Conservation (phyloP, 2,797 vertebrate genomes). For the Poeciliopsis paucimaculata region DNA sequence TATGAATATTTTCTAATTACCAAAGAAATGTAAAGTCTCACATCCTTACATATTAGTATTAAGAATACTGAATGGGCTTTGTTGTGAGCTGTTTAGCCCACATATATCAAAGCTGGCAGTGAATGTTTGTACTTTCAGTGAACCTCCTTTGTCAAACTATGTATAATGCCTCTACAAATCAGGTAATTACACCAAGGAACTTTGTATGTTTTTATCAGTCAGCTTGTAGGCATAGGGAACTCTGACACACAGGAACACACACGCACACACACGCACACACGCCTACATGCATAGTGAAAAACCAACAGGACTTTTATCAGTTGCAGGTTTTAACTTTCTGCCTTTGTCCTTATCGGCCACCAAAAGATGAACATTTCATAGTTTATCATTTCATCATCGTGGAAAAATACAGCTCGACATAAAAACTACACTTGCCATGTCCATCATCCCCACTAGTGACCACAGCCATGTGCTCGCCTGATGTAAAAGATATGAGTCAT, state of each 20-base stretch:
- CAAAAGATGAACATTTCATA: conserved; percentile 19
- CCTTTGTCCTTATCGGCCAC: conserved; percentile 37
- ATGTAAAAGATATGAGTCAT: conserved; percentile 67
- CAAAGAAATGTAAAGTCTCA: not conserved
- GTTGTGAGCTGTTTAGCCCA: conserved; percentile 29
- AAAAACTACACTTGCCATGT: conserved; percentile 25
- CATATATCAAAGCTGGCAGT: conserved; percentile 52
- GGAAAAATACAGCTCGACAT: conserved; percentile 50
- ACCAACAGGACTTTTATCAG: conserved; percentile 62
- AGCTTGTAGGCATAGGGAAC: conserved; percentile 1
- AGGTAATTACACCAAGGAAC: conserved; percentile 62
- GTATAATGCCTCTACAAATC: conserved; percentile 49
- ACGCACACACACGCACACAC: not conserved
- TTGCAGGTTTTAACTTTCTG: conserved; percentile 38
- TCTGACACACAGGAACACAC: conserved; percentile 2
- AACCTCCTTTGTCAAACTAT: conserved; percentile 61
- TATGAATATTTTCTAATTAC: not conserved
- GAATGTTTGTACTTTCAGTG: conserved; percentile 49
- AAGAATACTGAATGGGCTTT: conserved; percentile 43
- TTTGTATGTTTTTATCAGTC: conserved; percentile 61
- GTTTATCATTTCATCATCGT: conserved; percentile 53
- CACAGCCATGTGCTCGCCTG: conserved; percentile 53
- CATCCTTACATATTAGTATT: conserved; percentile 14
- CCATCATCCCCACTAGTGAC: conserved; percentile 39
- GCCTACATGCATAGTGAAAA: conserved; percentile 6